Conservation (phyloP, 2,113 vertebrate species). For the Fregata magnificens region DNA sequence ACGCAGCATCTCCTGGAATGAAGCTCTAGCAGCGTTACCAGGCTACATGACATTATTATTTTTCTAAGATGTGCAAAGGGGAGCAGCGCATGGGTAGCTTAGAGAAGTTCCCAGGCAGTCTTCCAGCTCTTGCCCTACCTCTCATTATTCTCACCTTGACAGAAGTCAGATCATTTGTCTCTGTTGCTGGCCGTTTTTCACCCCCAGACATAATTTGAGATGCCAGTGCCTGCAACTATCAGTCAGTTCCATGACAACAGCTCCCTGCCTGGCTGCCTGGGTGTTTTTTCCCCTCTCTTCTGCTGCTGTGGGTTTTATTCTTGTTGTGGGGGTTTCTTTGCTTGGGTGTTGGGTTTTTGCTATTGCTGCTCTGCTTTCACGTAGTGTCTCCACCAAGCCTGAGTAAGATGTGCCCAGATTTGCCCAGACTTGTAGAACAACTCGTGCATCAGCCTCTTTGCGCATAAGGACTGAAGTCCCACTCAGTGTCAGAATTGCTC, state of each 20-base stretch:
- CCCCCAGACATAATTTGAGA: too few relatives aligned
- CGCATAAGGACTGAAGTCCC: neutral
- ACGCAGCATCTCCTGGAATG: neutral
- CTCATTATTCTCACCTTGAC: neutral
- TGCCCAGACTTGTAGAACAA: neutral
- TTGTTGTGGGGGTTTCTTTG: neutral
- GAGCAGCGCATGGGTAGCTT: neutral
- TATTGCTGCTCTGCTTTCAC: neutral
- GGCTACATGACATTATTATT: accelerated
- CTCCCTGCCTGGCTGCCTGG: neutral
- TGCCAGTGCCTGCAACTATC: neutral
- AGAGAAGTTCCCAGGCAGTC: neutral
- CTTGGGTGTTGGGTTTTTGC: neutral
- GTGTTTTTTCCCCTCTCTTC: neutral
- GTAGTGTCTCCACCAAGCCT: neutral
- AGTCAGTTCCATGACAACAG: neutral
- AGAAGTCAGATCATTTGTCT: neutral
- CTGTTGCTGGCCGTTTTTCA: neutral
- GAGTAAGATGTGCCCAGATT: neutral
- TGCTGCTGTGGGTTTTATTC: neutral
- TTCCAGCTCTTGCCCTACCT: neutral
- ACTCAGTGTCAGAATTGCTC: neutral
- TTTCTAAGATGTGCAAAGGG: too few relatives aligned
- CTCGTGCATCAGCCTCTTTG: neutral
- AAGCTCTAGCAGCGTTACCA: neutral